Evolutionary conservation across 2,888 invertebrate species (phyloP).

Genomic region (Drosophila histrio): DNA sequence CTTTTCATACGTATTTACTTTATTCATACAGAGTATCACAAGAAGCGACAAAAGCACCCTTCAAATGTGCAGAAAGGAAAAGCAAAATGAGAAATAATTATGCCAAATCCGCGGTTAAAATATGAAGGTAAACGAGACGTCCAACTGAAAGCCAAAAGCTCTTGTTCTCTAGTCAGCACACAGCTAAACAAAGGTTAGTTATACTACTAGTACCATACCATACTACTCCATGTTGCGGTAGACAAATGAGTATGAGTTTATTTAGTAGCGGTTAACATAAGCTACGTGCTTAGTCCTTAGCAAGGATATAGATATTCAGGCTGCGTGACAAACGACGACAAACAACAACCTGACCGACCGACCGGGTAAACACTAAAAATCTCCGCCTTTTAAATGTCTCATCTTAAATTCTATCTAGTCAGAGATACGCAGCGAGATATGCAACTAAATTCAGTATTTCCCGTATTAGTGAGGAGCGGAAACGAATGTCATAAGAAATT

Average conservation of each 20-base stretch:
- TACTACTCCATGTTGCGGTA: constrained; percentile 34
- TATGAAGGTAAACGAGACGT: constrained; percentile 59
- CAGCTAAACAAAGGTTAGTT: constrained; percentile 37
- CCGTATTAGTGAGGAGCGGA: constrained; percentile 20
- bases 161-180: constrained; percentile 7
- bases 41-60: constrained; percentile 51
- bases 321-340: constrained; percentile 18
- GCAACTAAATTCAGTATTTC: constrained; percentile 29
- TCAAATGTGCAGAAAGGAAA: constrained; percentile 63
- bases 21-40: constrained; percentile 16
- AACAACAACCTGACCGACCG: constrained; percentile 16
- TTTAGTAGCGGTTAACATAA: constrained; percentile 52
- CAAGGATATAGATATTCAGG: constrained; percentile 13
- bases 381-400: constrained; percentile 9
- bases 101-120: constrained; percentile 75
- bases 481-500: constrained; percentile 35
- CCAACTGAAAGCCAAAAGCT: constrained; percentile 27
- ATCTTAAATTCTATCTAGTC: constrained; percentile 25
- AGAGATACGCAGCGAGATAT: constrained; percentile 14
- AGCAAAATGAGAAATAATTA: constrained; percentile 75
- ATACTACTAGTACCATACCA: no score
- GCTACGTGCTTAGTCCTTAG: constrained; percentile 38
- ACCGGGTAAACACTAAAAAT: background rate
- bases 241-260: constrained; percentile 45
- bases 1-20: background rate